Conservation (phyloP, 2,113 vertebrate species). For the Gorilla gorilla region DNA sequence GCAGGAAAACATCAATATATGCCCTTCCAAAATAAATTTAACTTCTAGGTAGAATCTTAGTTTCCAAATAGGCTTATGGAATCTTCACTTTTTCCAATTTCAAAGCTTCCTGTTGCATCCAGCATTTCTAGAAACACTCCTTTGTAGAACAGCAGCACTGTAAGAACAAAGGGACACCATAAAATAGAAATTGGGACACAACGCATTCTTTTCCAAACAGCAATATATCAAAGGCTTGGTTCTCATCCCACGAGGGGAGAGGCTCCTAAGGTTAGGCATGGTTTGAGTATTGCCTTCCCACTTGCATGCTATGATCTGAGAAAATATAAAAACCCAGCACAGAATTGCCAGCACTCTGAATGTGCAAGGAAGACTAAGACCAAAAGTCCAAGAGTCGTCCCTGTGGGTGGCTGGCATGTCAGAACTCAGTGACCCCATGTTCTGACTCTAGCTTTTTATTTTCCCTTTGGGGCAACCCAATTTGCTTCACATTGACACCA, state of each 20-base stretch:
- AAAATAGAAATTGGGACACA: not conserved
- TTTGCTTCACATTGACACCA: not conserved
- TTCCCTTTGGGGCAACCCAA: not conserved
- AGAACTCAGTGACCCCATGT: not conserved
- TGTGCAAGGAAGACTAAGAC: not conserved
- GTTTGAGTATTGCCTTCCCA: not conserved
- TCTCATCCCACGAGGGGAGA: not conserved
- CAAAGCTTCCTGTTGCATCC: not conserved
- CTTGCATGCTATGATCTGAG: not conserved
- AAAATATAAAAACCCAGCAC: not conserved
- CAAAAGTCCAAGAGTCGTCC: not conserved
- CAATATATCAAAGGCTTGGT: not conserved
- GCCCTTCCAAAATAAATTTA: slow-evolving; percentile 19
- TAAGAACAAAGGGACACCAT: not conserved
- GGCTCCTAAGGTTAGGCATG: not conserved
- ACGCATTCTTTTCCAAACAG: not conserved
- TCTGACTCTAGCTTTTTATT: not conserved
- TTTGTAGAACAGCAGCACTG: not conserved
- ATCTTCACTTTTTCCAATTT: not conserved
- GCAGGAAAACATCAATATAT: not conserved
- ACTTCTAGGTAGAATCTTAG: not conserved
- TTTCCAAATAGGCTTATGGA: not conserved
- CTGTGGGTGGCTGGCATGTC: not conserved
- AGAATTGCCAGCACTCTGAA: not conserved
- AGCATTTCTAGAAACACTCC: not conserved